Conservation (phyloP, 2,888 invertebrate genomes). For the Nemotelus pantherinus region DNA sequence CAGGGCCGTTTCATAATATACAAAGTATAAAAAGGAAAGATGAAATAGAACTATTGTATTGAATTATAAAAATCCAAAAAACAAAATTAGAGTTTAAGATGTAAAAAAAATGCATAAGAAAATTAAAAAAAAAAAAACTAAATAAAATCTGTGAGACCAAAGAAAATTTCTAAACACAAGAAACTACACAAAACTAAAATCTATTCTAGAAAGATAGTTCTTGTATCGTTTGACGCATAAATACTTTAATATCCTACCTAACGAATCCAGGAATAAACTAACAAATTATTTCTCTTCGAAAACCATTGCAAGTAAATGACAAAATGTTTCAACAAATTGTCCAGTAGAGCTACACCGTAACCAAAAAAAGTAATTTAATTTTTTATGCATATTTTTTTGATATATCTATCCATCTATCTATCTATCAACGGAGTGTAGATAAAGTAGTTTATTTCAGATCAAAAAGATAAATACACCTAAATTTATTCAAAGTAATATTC, state of each 20-base stretch:
- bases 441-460: too few relatives aligned
- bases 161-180: conserved; percentile 48
- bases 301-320: too few relatives aligned
- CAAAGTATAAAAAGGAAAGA: conserved; percentile 14
- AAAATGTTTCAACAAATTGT: too few relatives aligned
- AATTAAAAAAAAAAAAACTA: conserved; percentile 38
- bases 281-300: background rate
- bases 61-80: conserved; percentile 40
- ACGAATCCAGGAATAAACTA: background rate
- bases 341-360: too few relatives aligned
- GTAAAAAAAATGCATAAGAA: conserved; percentile 38
- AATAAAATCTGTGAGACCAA: conserved; percentile 50
- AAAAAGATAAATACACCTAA: too few relatives aligned
- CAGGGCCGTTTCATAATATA: conserved; percentile 29
- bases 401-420: too few relatives aligned
- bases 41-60: conserved; percentile 26
- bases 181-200: conserved; percentile 35
- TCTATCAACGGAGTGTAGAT: too few relatives aligned
- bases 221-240: conserved; percentile 20
- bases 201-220: conserved; percentile 30
- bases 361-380: too few relatives aligned
- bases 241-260: background rate
- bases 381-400: too few relatives aligned
- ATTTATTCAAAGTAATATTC: too few relatives aligned
- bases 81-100: conserved; percentile 48